Conservation (phyloP, 2,797 vertebrate species). For the Numenius phaeopus region DNA sequence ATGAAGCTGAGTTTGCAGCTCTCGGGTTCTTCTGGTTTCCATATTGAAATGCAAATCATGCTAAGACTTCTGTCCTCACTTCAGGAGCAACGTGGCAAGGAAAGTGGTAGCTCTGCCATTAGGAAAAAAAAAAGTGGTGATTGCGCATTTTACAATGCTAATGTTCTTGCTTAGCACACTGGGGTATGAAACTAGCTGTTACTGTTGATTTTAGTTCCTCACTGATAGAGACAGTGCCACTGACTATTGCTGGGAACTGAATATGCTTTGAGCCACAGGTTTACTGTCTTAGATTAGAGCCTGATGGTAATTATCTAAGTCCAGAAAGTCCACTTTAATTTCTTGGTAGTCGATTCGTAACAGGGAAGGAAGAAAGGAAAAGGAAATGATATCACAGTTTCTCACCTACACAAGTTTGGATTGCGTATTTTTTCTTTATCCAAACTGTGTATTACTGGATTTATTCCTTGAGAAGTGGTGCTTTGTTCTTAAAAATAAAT, state of each 20-base stretch:
- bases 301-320: not conserved
- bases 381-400: not conserved
- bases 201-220: not conserved
- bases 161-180: not conserved
- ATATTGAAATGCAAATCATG: not conserved
- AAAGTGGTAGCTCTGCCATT: not conserved
- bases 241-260: not conserved
- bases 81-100: not conserved
- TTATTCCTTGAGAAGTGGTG: not conserved
- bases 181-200: not conserved
- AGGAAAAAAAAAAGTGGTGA: not conserved
- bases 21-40: not conserved
- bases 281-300: not conserved
- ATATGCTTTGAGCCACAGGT: not conserved
- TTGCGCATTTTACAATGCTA: not conserved
- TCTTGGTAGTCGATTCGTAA: not conserved
- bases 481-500: not conserved
- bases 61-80: not conserved
- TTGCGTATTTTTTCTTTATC: not conserved
- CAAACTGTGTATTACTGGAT: not conserved
- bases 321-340: not conserved
- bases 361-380: not conserved
- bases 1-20: slow-evolving; percentile 1
- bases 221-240: not conserved
- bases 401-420: not conserved